Evolutionary conservation across 2,888 invertebrate species (phyloP), one percentile per base, ranked within the genome.

Genomic region (Drosophila helvetica): DNA sequence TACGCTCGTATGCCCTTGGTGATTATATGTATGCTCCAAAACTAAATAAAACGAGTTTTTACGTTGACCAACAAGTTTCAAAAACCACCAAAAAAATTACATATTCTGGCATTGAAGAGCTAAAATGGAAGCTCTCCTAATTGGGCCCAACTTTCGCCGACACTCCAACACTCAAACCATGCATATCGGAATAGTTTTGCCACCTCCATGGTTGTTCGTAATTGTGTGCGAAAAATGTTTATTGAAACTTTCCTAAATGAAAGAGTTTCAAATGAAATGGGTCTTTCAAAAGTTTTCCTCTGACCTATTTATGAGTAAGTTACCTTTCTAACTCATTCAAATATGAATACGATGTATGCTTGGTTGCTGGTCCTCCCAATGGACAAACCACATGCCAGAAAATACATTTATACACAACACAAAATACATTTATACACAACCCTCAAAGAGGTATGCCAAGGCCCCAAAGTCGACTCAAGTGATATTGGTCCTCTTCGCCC

Each of bases 401-500:
- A 38, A 55, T 47, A 52, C 46, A 25, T 55, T 30, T 10, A 5
- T 10, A 3, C 25, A 43, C 54, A 38, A 38, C 7, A 2, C 15
- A 7, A 6, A 38, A 55, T 47, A 52, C 46, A 25, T 55, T 30
- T 10, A 5, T 10, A 3, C 25, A 3, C 30, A 25, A 18, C n/a
- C 67, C 18, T 30, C 22, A 10, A 33, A 53, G 47, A 48, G 38
- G 15, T 15, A 7, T 38, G 55, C 10, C 25, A 65, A 62, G 60
- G 57, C 66, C 60, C 54, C 62, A 62, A 47, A 65, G 70, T 71
- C 66, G 60, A 59, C 71, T 71, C 68, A 69, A 82, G 82, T 85
- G 82, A 65, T 65, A 75, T 68, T 84, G 3, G 25, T 47, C 30
- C 45, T 1, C 18, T 47, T 25, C 45, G n/a, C 1, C n/a, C 27